Evolutionary conservation across 2,888 invertebrate species (phyloP), one percentile per base, ranked within the genome.

Genomic region (Pachymerium ferrugineum): DNA sequence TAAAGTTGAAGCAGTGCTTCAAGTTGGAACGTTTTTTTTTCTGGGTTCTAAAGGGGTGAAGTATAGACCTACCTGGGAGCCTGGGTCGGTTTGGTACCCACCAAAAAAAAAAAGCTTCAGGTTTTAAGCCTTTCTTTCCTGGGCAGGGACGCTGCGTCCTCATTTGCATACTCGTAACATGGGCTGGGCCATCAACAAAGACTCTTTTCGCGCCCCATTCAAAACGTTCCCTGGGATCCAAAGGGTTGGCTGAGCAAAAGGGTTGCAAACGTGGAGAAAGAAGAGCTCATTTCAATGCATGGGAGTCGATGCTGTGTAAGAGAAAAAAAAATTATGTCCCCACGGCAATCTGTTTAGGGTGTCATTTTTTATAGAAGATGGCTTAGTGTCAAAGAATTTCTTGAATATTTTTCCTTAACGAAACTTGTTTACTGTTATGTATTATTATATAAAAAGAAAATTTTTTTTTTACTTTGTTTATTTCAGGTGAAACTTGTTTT

Each of bases 131-230:
- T 54, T 54, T 54, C 47, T 54, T 54, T 54, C 47, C 47, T 22
- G 16, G 47, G 47, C 47, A 54, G 47, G 47, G 47, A 54, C 47
- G 47, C 47, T 54, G 47, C 47, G 47, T 54, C 16, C 47, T 54
- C 47, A 54, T 54, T 54, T 54, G 47, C 47, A 54, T 54, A 54
- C 47, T 54, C 47, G 47, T 54, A 54, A 54, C 47, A 54, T 54
- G 47, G 47, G 47, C 47, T 54, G 47, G 47, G 47, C 47, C 47
- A 54, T 54, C 47, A 54, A 54, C 47, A 54, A 54, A 54, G 47
- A 54, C 47, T 54, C 47, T 54, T 54, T 54, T 54, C 47, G 47
- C 47, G 47, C 47, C 47, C 47, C 47, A 54, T 54, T 54, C 47
- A 54, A 54, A n/a, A 54, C 47, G 47, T 54, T 54, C 47, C 47